Evolutionary conservation across 2,888 invertebrate species (phyloP), one percentile per base, ranked within the genome.

Genomic region (Trichogramma dendrolimi): DNA sequence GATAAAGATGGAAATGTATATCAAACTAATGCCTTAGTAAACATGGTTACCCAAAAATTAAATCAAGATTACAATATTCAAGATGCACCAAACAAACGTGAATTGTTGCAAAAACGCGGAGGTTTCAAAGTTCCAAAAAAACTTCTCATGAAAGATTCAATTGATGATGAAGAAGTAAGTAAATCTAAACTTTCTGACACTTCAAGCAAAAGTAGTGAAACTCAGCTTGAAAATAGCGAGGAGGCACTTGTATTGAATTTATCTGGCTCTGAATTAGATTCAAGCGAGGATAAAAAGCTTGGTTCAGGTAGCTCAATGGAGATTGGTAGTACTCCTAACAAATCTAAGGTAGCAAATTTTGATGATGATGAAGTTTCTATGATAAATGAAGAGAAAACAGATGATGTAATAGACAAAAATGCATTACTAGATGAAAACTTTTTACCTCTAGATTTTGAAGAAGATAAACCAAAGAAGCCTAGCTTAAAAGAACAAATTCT

Each of bases 401-500:
- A 53, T 14, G 57, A 55, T 41, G 55, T 64, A 5, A 6, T 62
- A 43, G 64, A 66, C 57, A 5, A 4, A 5, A 47, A 56, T 5
- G 39, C 52, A 42, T 53, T 64, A n/a, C 38, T 14, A 7, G 55
- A 43, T 10, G 60, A 66, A 6, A 58, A 62, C 40, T 66, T 67
- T 6, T 65, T 69, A 27, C 66, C 66, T 6, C 65, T 68, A 4
- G 61, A 73, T 27, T 62, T 67, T 38, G 65, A 66, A 6, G 62
- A 66, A 27, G 63, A 63, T n/a, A 46, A 61, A 39, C 39, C 46
- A 14, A 55, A 58, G 48, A 63, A 47, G 40, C 7, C 27, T 3
- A 64, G 42, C 46, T 38, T 74, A 67, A 71, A 72, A 72, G 67
- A 74, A 69, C 67, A 72, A 62, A 44, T 69, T 14, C 59, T 70